phyloP scores from a whole-genome alignment of 2,113 vertebrate genomes.

The Embiotoca jacksoni region DNA sequence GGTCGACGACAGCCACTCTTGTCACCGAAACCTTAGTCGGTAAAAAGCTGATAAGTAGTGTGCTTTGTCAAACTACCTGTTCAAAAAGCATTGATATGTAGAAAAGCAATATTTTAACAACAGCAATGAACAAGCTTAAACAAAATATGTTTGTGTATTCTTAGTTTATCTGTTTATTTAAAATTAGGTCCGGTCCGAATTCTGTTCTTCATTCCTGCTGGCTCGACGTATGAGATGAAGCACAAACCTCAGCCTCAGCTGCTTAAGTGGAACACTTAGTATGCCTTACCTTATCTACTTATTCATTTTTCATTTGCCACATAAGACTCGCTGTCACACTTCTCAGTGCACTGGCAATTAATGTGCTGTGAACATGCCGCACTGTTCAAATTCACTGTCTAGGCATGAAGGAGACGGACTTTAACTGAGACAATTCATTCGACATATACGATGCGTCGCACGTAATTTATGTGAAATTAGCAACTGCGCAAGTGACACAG shows the following conservation, averaged over 20 bases:
- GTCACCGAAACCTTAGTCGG: no score
- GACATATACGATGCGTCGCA: conserved; percentile 24
- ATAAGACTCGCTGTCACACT: conserved; percentile 42
- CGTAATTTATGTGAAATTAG: conserved; percentile 24
- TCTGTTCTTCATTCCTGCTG: no score
- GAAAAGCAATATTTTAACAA: no score
- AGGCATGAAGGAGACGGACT: background rate
- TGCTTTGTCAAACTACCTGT: no score
- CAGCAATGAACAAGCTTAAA: no score
- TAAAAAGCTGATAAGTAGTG: no score
- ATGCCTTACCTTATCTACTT: background rate
- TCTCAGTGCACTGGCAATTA: conserved; percentile 36
- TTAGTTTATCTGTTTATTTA: no score
- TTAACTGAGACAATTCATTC: conserved; percentile 35
- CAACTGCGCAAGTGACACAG: conserved; percentile 15
- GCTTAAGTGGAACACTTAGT: background rate
- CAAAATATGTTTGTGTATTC: no score
- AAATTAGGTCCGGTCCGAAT: no score
- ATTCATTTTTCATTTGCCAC: conserved; percentile 18
- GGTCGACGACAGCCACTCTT: no score
- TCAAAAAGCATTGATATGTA: no score
- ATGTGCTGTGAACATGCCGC: conserved; percentile 33
- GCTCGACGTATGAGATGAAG: conserved; percentile 5
- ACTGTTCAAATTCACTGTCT: conserved; percentile 24
- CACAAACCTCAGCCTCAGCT: background rate